Conservation (phyloP, 2,797 vertebrate genomes). For the Anguilla anguilla region DNA sequence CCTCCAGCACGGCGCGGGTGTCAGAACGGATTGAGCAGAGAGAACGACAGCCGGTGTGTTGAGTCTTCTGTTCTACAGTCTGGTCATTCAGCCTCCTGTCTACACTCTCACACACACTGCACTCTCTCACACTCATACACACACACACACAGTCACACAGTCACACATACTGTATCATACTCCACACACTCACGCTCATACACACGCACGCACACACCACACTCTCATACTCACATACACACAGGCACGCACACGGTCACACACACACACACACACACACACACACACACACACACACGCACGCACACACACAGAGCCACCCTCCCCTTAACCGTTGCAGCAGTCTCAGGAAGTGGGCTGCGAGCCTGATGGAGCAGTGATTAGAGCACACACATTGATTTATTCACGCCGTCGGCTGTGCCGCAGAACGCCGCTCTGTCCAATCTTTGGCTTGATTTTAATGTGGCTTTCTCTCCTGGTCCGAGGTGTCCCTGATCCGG, state of each 20-base stretch:
- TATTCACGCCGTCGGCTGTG: background rate
- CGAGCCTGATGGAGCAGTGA: constrained; percentile 12
- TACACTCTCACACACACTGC: background rate
- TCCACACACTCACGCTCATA: background rate
- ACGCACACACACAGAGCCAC: constrained; percentile 9
- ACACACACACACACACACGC: background rate
- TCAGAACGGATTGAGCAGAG: background rate
- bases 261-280: background rate
- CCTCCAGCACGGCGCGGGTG: background rate
- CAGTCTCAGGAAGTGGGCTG: background rate
- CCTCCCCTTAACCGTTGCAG: background rate
- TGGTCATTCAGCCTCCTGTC: background rate
- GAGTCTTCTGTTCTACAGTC: too few relatives aligned
- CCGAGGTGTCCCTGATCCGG: background rate
- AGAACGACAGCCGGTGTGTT: background rate
- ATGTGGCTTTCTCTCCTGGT: background rate
- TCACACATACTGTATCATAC: too few relatives aligned
- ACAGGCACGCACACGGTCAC: background rate
- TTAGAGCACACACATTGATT: background rate
- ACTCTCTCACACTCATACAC: too few relatives aligned
- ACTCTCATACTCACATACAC: background rate
- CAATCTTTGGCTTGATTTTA: background rate
- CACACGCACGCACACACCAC: too few relatives aligned
- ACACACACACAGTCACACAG: too few relatives aligned
- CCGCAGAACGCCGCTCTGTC: background rate